phyloP scores from a whole-genome alignment of 2,888 invertebrate species.

The Eledona agricola region DNA sequence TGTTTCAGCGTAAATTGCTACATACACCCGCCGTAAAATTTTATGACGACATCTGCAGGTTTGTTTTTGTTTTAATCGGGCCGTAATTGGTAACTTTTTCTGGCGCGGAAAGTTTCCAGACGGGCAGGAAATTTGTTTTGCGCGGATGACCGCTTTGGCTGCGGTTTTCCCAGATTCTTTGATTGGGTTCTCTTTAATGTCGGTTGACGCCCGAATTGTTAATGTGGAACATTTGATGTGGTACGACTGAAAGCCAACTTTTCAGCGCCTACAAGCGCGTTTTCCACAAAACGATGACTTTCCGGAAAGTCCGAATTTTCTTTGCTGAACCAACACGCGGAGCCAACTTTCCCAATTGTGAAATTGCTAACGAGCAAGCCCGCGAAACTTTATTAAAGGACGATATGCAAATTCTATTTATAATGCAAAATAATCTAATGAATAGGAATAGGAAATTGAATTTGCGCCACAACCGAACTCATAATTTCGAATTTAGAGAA shows the following conservation, averaged over 20 bases:
- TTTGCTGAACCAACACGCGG: slow-evolving; percentile 30
- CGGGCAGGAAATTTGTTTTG: too few relatives aligned
- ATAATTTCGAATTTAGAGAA: slow-evolving; percentile 21
- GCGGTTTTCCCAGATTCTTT: too few relatives aligned
- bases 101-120: too few relatives aligned
- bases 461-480: slow-evolving; percentile 30
- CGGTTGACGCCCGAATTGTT: too few relatives aligned
- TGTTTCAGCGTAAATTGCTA: too few relatives aligned
- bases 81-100: too few relatives aligned
- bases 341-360: slow-evolving; percentile 35
- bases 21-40: too few relatives aligned
- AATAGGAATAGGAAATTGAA: slow-evolving; percentile 33
- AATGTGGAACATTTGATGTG: too few relatives aligned
- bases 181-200: too few relatives aligned
- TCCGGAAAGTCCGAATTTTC: slow-evolving; percentile 18
- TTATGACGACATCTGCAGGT: too few relatives aligned
- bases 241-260: background rate
- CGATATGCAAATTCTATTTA: slow-evolving; percentile 31
- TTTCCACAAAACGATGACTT: slow-evolving; percentile 21
- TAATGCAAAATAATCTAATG: slow-evolving; percentile 36
- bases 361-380: slow-evolving; percentile 35
- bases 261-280: slow-evolving; percentile 2
- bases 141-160: too few relatives aligned
- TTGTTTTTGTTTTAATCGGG: too few relatives aligned
- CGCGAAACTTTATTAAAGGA: slow-evolving; percentile 30